phyloP scores from a whole-genome alignment of 1,140 invertebrate species.

The Trypoxylus dichotomus region DNA sequence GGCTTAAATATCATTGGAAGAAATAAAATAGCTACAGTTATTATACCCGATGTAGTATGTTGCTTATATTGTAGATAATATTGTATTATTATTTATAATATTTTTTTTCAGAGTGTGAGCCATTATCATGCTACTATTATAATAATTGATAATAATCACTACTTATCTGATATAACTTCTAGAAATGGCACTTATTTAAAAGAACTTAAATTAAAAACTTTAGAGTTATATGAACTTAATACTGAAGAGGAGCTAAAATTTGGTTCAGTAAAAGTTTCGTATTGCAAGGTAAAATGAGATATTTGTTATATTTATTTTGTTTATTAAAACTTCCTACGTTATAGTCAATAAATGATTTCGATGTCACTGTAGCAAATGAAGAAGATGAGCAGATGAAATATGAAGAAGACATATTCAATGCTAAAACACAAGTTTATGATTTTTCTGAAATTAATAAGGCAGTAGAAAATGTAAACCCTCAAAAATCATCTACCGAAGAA shows the following conservation, averaged over 20 bases:
- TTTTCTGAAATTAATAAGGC: background rate
- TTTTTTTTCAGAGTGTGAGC: conserved; percentile 44
- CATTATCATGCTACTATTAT: conserved; percentile 46
- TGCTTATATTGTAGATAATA: background rate
- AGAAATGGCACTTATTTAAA: conserved; percentile 46
- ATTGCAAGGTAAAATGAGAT: background rate
- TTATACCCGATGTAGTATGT: conserved; percentile 44
- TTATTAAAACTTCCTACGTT: background rate
- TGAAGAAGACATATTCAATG: background rate
- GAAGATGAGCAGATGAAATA: background rate
- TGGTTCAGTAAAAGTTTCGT: conserved; percentile 24
- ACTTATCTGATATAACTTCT: conserved; percentile 47
- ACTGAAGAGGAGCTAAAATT: conserved; percentile 40
- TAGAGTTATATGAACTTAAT: conserved; percentile 41
- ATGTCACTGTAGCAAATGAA: background rate
- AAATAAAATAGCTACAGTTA: conserved; percentile 44
- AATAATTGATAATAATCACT: conserved; percentile 42
- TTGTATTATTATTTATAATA: background rate
- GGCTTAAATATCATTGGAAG: conserved; percentile 47
- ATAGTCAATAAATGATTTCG: background rate
- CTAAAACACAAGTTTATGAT: background rate
- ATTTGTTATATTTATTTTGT: background rate
- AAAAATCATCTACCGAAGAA: background rate
- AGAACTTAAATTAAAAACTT: conserved; percentile 38
- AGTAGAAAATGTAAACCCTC: background rate